Evolutionary conservation across 2,113 vertebrate genomes (phyloP).

Genomic region (Sapayoa aenigma): DNA sequence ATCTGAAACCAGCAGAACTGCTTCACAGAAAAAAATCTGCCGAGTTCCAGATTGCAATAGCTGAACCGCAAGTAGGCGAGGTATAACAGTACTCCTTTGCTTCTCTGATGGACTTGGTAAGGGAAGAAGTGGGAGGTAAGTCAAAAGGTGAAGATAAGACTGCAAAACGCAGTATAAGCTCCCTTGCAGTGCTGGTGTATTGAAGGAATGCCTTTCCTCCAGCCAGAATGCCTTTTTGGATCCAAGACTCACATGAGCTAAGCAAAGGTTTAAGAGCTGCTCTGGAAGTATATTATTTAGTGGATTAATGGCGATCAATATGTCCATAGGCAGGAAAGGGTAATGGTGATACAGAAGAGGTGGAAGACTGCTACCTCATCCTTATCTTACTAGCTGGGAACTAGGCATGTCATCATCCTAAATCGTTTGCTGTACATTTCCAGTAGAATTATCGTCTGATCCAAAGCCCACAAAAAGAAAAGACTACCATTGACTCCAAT

Average conservation of each 20-base stretch:
- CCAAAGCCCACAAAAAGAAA: background rate
- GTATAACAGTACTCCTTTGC: background rate
- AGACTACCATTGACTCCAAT: background rate
- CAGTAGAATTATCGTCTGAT: background rate
- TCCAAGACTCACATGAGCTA: background rate
- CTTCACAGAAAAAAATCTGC: too few species aligned
- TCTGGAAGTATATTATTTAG: background rate
- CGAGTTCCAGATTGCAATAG: too few species aligned
- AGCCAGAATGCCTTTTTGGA: background rate
- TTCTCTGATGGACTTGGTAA: background rate
- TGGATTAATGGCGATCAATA: background rate
- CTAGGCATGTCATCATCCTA: background rate
- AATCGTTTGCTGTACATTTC: background rate
- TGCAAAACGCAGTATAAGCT: background rate
- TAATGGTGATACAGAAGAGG: background rate
- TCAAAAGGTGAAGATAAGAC: background rate
- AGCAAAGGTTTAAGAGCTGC: background rate
- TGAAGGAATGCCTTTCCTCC: background rate
- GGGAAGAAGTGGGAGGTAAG: background rate
- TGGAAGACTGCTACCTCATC: background rate
- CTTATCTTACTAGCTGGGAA: background rate
- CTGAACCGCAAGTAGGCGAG: too few species aligned
- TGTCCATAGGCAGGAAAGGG: background rate
- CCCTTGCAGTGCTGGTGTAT: background rate
- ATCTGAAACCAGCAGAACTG: too few species aligned